Percentiles rank a stretch among this genome's conserved stretches.
Conservation (phyloP, 2,113 vertebrate species). For the Aramus guarauna region DNA sequence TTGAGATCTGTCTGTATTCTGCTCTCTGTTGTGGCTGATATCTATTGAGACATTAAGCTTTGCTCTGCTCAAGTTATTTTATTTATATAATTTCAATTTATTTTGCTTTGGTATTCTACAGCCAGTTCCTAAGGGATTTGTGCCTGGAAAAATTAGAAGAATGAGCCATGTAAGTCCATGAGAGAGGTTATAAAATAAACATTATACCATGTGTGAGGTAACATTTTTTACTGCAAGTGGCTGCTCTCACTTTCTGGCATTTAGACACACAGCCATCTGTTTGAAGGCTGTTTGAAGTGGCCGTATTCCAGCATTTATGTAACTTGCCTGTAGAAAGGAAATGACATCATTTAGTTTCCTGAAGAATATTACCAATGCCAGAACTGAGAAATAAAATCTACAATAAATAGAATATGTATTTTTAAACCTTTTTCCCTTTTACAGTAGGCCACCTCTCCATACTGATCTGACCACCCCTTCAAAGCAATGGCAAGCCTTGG, state of each 20-base stretch:
- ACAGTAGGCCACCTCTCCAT: neutral
- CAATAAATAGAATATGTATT: conserved; percentile 40
- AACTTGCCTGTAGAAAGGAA: conserved; percentile 74
- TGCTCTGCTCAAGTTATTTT: conserved; percentile 17
- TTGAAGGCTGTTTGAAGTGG: conserved; percentile 74
- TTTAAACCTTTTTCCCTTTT: neutral
- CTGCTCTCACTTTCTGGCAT: conserved; percentile 76
- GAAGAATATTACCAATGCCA: conserved; percentile 62
- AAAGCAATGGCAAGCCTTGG: neutral
- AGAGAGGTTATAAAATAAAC: conserved; percentile 73
- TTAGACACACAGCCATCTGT: conserved; percentile 76
- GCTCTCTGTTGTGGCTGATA: neutral
- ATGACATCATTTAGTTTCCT: conserved; percentile 78
- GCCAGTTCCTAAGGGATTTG: conserved; percentile 39
- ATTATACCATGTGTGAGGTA: conserved; percentile 74
- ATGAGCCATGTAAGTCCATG: conserved; percentile 56
- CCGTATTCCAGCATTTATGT: conserved; percentile 74
- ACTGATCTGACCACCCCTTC: neutral
- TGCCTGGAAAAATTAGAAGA: conserved; percentile 71
- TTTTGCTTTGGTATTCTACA: conserved; percentile 41
- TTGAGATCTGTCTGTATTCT: neutral
- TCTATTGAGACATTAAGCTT: neutral
- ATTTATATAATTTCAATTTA: conserved; percentile 35
- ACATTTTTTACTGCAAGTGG: conserved; percentile 70
- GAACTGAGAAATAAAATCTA: conserved; percentile 59